These are phyloP conservation scores for Spilogale gracilis DNA, from an alignment of 2,113 vertebrate genomes.

Conservation along the genomic window DNA sequence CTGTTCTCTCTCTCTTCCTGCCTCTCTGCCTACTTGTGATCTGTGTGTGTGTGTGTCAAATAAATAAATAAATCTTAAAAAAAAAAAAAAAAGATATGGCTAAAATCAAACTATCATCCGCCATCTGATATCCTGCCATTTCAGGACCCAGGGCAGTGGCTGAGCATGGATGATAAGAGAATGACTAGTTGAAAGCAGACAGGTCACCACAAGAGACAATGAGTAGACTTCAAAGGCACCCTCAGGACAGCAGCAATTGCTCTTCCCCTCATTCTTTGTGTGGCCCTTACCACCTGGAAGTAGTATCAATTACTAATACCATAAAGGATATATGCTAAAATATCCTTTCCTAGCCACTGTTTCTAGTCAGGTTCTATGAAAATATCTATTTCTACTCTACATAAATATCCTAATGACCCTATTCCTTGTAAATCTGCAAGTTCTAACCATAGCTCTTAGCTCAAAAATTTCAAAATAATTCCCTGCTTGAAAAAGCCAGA, in stretches of 20 bases:
- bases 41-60: too few species aligned
- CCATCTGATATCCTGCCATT: background rate
- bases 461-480: slow-evolving; percentile 36
- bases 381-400: slow-evolving; percentile 43
- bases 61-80: too few species aligned
- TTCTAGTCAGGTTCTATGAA: background rate
- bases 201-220: background rate
- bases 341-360: background rate
- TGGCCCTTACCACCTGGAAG: background rate
- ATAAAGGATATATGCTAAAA: background rate
- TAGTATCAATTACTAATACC: background rate
- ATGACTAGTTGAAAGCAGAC: background rate
- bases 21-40: too few species aligned
- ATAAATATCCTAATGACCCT: background rate
- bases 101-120: background rate
- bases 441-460: background rate
- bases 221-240: background rate
- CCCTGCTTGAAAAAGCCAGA: slow-evolving; percentile 14
- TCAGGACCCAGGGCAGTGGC: background rate
- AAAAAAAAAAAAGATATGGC: background rate
- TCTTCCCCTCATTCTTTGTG: background rate
- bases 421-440: background rate
- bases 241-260: too few species aligned
- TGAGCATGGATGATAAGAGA: background rate
- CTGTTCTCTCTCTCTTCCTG: too few species aligned